phyloP scores from a whole-genome alignment of 1,140 invertebrate genomes.

The Phymorhynchus buccinoides region DNA sequence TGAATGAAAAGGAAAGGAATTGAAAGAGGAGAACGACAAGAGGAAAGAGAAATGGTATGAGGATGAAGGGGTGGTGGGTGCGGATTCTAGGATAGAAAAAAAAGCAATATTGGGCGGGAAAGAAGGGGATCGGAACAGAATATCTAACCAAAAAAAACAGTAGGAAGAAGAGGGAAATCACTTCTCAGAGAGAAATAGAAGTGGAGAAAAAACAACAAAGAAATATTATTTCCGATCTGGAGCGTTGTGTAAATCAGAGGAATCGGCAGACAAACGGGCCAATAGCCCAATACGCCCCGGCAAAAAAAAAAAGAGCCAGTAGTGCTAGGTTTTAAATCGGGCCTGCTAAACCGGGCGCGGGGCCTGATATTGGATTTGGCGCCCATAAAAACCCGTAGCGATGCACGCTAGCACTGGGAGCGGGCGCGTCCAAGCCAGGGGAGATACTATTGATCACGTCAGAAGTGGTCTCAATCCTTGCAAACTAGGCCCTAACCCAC shows the following conservation, averaged over 20 bases:
- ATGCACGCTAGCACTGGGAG: background rate
- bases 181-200: background rate
- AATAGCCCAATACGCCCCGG: too few relatives aligned
- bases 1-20: background rate
- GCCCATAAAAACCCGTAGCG: background rate
- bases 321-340: background rate
- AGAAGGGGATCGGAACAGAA: background rate
- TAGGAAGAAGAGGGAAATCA: background rate
- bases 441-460: slow-evolving; percentile 7
- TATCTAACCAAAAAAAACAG: background rate
- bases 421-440: background rate
- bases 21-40: slow-evolving; percentile 11
- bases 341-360: background rate
- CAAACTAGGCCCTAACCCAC: background rate
- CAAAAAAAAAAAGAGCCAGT: too few relatives aligned
- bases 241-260: slow-evolving; percentile 7
- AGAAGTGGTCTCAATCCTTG: slow-evolving; percentile 6
- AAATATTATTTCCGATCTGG: background rate
- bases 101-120: slow-evolving; percentile 15
- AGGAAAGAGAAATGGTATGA: background rate
- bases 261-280: slow-evolving; percentile 10
- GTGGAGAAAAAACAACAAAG: background rate
- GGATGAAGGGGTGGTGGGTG: background rate
- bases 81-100: too few relatives aligned
- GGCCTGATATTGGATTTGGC: slow-evolving; percentile 6